phyloP scores from a whole-genome alignment of 2,113 vertebrate species.

The Nothobranchius furzeri region DNA sequence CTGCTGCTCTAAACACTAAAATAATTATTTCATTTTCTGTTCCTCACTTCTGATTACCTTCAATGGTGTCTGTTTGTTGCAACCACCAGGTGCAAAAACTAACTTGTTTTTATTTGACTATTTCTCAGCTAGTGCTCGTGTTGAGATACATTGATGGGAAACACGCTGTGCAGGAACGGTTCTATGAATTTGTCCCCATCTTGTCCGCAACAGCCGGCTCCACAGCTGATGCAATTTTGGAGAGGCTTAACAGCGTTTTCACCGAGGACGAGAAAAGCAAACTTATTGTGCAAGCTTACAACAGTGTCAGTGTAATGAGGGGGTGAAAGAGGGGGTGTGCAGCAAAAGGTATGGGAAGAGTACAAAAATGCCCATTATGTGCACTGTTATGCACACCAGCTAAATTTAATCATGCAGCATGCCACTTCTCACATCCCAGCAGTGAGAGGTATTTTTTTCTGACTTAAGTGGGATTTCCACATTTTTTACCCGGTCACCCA shows the following conservation, averaged over 20 bases:
- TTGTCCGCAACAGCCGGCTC: not conserved
- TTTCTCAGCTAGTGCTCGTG: not conserved
- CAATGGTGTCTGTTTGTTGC: no score
- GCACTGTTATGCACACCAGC: conserved; percentile 31
- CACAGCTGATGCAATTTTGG: not conserved
- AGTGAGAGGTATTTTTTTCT: no score
- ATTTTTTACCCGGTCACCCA: no score
- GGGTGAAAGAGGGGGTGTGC: no score
- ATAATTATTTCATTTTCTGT: no score
- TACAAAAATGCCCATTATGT: conserved; percentile 11
- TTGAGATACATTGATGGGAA: not conserved
- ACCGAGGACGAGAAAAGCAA: not conserved
- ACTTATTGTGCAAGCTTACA: not conserved
- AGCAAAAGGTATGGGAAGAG: not conserved
- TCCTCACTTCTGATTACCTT: no score
- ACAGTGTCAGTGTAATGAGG: not conserved
- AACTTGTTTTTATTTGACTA: no score
- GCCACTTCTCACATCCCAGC: not conserved
- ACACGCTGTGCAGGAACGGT: not conserved
- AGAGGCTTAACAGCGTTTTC: not conserved
- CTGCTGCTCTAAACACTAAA: no score
- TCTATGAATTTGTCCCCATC: not conserved
- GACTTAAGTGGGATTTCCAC: no score
- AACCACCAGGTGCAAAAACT: no score
- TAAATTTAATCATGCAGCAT: conserved; percentile 7